Conservation (phyloP, 2,888 invertebrate genomes). For the Harmothoe impar region DNA sequence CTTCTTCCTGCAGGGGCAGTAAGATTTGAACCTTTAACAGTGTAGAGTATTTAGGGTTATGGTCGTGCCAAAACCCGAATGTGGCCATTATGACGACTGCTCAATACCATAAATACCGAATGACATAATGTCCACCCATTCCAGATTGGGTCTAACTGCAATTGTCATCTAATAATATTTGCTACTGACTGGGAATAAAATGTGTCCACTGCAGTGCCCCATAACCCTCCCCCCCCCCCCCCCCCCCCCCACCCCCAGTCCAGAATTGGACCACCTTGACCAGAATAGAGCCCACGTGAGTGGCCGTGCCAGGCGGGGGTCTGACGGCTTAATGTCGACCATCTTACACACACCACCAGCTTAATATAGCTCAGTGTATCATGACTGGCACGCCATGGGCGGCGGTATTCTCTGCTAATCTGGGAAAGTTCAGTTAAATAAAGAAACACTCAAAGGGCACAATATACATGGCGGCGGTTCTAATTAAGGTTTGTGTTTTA, state of each 20-base stretch:
- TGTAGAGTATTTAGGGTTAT: too few relatives aligned
- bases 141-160: too few relatives aligned
- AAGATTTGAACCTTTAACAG: too few relatives aligned
- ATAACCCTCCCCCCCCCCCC: background rate
- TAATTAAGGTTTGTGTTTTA: background rate
- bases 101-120: too few relatives aligned
- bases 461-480: background rate
- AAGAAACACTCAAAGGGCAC: background rate
- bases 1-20: too few relatives aligned
- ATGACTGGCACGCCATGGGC: background rate
- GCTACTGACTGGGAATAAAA: background rate
- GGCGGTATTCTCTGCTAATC: background rate
- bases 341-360: background rate
- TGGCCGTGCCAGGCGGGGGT: background rate
- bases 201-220: background rate
- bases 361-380: background rate
- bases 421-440: slow-evolving; percentile 1
- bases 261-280: background rate
- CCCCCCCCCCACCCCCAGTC: background rate
- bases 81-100: too few relatives aligned
- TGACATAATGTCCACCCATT: too few relatives aligned
- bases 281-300: background rate
- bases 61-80: too few relatives aligned
- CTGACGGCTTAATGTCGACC: slow-evolving; percentile 5
- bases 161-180: background rate